phyloP scores from a whole-genome alignment of 2,888 invertebrate genomes.

The Hecatera dysodea region DNA sequence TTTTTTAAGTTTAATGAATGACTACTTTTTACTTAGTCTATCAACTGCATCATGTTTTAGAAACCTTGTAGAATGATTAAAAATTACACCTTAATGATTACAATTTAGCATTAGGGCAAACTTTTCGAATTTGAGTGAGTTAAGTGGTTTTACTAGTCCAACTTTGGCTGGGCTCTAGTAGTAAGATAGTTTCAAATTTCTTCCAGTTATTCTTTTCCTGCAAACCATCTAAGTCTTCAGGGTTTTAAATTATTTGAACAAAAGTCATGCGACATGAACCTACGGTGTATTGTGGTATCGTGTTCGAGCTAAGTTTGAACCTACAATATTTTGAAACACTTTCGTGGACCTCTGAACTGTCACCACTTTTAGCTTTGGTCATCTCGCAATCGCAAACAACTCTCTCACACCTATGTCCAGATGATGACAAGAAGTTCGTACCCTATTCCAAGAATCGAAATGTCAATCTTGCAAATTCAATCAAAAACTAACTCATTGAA shows the following conservation, averaged over 20 bases:
- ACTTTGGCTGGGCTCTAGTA: too few relatives aligned
- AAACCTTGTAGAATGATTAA: not conserved
- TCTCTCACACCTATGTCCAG: too few relatives aligned
- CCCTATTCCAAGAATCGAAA: too few relatives aligned
- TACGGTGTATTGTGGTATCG: too few relatives aligned
- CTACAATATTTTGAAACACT: not conserved
- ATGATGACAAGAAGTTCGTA: too few relatives aligned
- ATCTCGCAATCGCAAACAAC: too few relatives aligned
- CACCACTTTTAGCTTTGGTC: not conserved
- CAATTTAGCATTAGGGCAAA: too few relatives aligned
- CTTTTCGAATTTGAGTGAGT: not conserved
- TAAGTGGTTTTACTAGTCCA: not conserved
- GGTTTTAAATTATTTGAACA: too few relatives aligned
- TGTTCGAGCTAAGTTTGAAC: not conserved
- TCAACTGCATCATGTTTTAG: too few relatives aligned
- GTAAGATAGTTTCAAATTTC: not conserved
- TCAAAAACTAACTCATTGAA: too few relatives aligned
- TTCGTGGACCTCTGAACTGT: not conserved
- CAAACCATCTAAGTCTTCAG: not conserved
- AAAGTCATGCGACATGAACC: not conserved
- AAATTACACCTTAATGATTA: not conserved
- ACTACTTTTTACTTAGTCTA: too few relatives aligned
- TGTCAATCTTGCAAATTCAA: too few relatives aligned
- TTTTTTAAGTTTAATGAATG: not conserved
- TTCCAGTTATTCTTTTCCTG: not conserved